Conservation (phyloP, 2,113 vertebrate genomes). For the Gymnocephalus cernua region DNA sequence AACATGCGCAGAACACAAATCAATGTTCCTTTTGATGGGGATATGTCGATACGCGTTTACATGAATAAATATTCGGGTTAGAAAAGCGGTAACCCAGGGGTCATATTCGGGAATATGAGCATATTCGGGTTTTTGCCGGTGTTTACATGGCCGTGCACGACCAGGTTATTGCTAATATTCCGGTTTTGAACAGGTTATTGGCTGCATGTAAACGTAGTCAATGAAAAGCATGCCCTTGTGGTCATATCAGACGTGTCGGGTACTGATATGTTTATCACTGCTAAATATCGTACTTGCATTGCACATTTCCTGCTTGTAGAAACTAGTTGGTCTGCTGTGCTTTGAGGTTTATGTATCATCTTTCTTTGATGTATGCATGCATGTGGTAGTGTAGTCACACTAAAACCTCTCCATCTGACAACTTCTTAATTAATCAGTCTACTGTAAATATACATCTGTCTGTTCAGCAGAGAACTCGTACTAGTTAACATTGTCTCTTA, state of each 20-base stretch:
- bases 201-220: too few species aligned
- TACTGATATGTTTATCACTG: background rate
- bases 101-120: too few species aligned
- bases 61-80: too few species aligned
- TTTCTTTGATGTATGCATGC: slow-evolving; percentile 52
- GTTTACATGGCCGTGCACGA: too few species aligned
- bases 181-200: too few species aligned
- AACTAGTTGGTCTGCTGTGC: slow-evolving; percentile 19
- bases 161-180: too few species aligned
- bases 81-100: too few species aligned
- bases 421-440: background rate
- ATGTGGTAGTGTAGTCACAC: slow-evolving; percentile 37
- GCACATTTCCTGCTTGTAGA: slow-evolving; percentile 14
- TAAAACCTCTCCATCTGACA: background rate
- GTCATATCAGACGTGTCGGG: background rate
- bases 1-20: too few species aligned
- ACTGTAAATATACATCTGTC: background rate
- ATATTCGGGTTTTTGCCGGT: too few species aligned
- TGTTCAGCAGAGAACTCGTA: background rate
- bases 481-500: slow-evolving; percentile 50
- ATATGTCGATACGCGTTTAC: too few species aligned
- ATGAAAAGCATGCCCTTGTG: slow-evolving; percentile 5
- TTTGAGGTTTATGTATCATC: slow-evolving; percentile 12
- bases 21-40: too few species aligned
- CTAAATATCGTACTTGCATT: background rate